phyloP scores from a whole-genome alignment of 2,113 vertebrate genomes.

The Anser brachyrhynchus region DNA sequence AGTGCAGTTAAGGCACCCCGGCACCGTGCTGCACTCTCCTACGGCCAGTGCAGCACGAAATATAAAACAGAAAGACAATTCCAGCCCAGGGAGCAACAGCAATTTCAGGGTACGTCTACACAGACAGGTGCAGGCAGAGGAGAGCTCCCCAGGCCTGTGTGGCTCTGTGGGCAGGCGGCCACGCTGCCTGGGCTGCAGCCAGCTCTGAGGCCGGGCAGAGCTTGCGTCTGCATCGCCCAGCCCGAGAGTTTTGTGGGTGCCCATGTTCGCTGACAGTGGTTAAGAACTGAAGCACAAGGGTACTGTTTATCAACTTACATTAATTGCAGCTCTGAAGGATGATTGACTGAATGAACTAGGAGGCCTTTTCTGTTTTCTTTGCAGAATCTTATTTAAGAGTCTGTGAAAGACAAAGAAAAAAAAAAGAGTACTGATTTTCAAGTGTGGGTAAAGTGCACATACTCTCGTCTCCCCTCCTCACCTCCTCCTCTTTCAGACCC shows the following conservation, averaged over 20 bases:
- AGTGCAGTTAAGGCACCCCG: rapidly evolving
- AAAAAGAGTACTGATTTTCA: neutral
- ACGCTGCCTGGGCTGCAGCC: rapidly evolving
- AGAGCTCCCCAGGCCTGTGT: no score
- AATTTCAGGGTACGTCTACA: neutral
- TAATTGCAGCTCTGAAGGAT: neutral
- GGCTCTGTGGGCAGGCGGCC: rapidly evolving
- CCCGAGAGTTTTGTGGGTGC: neutral
- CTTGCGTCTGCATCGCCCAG: neutral
- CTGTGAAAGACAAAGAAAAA: neutral
- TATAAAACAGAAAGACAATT: neutral
- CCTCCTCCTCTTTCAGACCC: neutral
- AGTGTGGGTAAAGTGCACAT: neutral
- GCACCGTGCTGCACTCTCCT: neutral
- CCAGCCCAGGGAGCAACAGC: neutral
- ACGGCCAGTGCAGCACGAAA: rapidly evolving
- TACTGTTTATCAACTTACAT: neutral
- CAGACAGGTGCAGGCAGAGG: neutral
- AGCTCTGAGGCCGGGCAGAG: neutral
- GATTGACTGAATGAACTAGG: neutral
- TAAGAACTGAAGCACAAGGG: neutral
- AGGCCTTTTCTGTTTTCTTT: neutral
- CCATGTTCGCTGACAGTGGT: neutral
- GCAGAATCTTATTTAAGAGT: neutral
- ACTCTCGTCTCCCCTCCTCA: neutral